phyloP scores from a whole-genome alignment of 2,113 vertebrate genomes.

The Callipepla squamata region DNA sequence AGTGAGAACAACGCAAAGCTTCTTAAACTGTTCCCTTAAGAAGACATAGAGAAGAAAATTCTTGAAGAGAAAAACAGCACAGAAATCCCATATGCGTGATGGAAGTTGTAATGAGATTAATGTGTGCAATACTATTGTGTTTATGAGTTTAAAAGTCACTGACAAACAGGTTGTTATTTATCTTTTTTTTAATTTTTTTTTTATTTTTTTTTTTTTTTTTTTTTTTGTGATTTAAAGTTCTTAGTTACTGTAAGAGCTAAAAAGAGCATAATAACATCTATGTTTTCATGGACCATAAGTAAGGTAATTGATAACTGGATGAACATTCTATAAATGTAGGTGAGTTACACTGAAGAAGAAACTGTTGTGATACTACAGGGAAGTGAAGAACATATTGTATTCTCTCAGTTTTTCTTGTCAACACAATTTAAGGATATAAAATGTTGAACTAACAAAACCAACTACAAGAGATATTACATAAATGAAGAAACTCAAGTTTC shows the following conservation, averaged over 20 bases:
- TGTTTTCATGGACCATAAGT: fast-evolving
- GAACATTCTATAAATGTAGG: neutral
- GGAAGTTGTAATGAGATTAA: neutral
- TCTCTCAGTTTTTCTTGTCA: neutral
- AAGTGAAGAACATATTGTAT: neutral
- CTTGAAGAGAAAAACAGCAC: neutral
- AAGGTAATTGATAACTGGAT: neutral
- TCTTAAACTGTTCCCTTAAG: neutral
- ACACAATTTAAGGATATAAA: neutral
- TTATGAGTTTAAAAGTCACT: neutral
- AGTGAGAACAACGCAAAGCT: neutral
- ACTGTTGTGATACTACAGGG: neutral
- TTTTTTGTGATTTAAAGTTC: neutral
- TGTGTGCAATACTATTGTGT: neutral
- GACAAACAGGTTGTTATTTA: neutral
- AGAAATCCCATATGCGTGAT: neutral
- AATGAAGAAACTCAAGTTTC: neutral
- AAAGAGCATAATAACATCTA: neutral
- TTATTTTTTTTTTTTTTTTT: neutral
- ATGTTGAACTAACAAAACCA: neutral
- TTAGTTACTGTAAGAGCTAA: neutral
- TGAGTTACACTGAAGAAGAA: neutral
- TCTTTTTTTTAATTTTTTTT: neutral
- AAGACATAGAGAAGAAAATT: neutral
- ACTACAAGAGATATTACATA: neutral